Evolutionary conservation across 2,888 invertebrate species (phyloP), one percentile per base, ranked within the genome.

Genomic region (Sphaerophoria taeniata): DNA sequence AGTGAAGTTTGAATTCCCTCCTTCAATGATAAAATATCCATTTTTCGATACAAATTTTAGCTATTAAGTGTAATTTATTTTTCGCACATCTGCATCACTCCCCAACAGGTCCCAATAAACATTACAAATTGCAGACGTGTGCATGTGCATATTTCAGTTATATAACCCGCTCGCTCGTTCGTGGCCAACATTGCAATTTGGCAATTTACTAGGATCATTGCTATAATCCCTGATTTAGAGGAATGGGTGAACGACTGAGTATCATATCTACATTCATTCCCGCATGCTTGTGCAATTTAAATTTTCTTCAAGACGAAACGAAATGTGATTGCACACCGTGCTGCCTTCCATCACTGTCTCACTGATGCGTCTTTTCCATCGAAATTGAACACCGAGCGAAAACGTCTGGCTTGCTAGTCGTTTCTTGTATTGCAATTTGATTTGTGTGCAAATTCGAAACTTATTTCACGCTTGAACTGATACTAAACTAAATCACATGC

Each of bases 381-480:
- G 2, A 6, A 14, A 6, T 49, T 16, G 14, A 49, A n/a, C 36
- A 58, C 39, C 60, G 60, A 60, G 16, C n/a, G n/a, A 58, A 2
- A 34, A 16, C 11, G 49, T 65, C 24, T 65, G 34, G 65, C 6
- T 51, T 49, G 49, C 34, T 16, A n/a, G n/a, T n/a, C n/a, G n/a
- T n/a, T 65, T 47, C 47, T 65, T 16, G 65, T 71, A 87, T 86
- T 87, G 58, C 87, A 86, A 87, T 87, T 87, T 77, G 86, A 87
- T 87, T 87, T 86, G 86, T 87, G 81, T 77, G 83, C 87, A 77
- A 84, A 87, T 85, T 87, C 82, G 80, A 87, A 87, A 87, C 80
- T 87, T 75, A 87, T 87, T 87, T 87, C 87, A 87, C 87, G 87
- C 87, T 87, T 83, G 87, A 87, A 78, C 80, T 85, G 80, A 72